phyloP scores from a whole-genome alignment of 2,113 vertebrate species.

The Mormoops blainvillei region DNA sequence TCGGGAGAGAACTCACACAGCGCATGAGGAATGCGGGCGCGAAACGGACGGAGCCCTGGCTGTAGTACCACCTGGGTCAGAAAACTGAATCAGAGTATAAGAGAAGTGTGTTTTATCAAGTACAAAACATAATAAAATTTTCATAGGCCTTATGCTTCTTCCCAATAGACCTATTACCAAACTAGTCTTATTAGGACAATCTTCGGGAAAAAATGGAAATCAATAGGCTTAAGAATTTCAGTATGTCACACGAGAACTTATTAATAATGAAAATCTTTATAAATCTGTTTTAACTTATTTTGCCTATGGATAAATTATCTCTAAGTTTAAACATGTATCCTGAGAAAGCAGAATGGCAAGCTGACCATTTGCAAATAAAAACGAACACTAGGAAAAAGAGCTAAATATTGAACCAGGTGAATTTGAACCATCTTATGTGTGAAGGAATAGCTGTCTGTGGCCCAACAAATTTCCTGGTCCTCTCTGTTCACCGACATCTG shows the following conservation, averaged over 20 bases:
- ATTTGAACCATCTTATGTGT: no score
- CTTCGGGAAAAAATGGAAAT: not conserved
- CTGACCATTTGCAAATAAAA: not conserved
- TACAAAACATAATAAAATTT: not conserved
- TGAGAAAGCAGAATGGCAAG: not conserved
- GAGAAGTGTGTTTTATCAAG: not conserved
- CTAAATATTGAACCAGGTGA: not conserved
- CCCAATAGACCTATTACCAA: not conserved
- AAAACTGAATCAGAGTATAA: not conserved
- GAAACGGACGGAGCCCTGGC: not conserved
- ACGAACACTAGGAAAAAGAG: not conserved
- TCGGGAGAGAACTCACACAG: not conserved
- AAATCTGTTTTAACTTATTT: not conserved
- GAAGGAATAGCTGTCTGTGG: not conserved
- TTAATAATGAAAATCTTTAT: not conserved
- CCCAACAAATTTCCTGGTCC: not conserved
- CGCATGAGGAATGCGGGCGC: not conserved
- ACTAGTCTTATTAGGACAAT: not conserved
- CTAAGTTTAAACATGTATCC: not conserved
- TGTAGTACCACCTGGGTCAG: accelerated
- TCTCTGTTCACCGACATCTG: not conserved
- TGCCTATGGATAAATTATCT: not conserved
- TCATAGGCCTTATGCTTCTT: not conserved
- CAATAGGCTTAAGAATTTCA: not conserved
- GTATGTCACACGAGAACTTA: not conserved